Percentiles rank a stretch among this genome's conserved stretches.
Conservation (phyloP, 2,113 vertebrate species). For the Pelecanoides urinatrix region DNA sequence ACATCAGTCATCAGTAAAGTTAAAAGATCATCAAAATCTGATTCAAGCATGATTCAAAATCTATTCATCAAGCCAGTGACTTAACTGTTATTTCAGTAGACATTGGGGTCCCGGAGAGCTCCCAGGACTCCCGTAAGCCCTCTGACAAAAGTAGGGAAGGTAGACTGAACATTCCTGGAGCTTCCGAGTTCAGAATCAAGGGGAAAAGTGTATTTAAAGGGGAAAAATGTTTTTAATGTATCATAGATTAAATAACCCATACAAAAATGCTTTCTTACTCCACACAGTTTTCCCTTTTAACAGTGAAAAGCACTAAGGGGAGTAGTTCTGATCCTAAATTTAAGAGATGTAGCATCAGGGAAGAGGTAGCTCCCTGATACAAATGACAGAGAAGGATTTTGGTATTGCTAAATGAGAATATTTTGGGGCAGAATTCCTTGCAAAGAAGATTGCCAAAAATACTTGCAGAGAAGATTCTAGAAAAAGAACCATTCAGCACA, state of each 20-base stretch:
- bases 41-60: neutral
- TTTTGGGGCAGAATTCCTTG: neutral
- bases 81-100: neutral
- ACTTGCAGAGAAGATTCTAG: neutral
- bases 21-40: neutral
- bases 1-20: neutral
- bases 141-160: neutral
- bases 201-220: neutral
- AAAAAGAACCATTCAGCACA: neutral
- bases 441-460: neutral
- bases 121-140: neutral
- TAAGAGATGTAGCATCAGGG: neutral
- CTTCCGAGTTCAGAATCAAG: neutral
- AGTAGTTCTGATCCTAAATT: neutral
- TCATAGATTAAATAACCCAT: neutral
- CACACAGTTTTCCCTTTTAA: neutral
- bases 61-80: neutral
- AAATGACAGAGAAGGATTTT: neutral
- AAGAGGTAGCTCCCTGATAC: neutral
- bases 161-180: neutral
- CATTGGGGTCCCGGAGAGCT: neutral
- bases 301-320: neutral
- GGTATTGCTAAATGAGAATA: neutral
- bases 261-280: neutral
- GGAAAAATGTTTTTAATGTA: neutral